These are phyloP conservation scores for Pogonomyrmex californicus DNA, from an alignment of 1,140 invertebrate genomes.

Conservation along the genomic window DNA sequence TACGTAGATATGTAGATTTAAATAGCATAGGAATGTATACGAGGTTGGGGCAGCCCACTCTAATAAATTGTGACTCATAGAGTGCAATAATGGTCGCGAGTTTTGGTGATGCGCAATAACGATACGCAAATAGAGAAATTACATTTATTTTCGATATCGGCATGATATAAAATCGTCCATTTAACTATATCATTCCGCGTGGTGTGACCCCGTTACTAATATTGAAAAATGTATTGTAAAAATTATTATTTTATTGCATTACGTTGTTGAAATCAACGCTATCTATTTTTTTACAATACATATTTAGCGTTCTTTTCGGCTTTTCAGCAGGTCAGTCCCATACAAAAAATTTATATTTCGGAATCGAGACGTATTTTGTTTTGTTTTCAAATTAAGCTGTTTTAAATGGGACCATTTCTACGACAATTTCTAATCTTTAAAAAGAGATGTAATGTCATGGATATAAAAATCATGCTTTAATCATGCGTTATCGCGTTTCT, in stretches of 20 bases:
- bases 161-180: neutral
- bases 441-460: neutral
- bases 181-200: neutral
- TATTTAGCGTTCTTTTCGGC: neutral
- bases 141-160: neutral
- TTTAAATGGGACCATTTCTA: neutral
- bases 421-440: neutral
- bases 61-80: slow-evolving; percentile 51
- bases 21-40: slow-evolving; percentile 38
- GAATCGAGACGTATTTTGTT: neutral
- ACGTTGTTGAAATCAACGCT: neutral
- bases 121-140: slow-evolving; percentile 44
- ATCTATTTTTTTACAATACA: neutral
- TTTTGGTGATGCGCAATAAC: slow-evolving; percentile 39
- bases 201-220: neutral
- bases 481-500: neutral
- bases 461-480: slow-evolving; percentile 3
- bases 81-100: slow-evolving; percentile 28
- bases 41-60: neutral
- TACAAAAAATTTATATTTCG: neutral
- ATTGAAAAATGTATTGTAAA: slow-evolving; percentile 26
- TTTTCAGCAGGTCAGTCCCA: too few species aligned
- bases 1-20: slow-evolving; percentile 29
- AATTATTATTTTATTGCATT: slow-evolving; percentile 26
- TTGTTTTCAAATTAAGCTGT: neutral